These are phyloP conservation scores for Pteromalus puparum DNA, from an alignment of 1,140 invertebrate species.

Conservation along the genomic window DNA sequence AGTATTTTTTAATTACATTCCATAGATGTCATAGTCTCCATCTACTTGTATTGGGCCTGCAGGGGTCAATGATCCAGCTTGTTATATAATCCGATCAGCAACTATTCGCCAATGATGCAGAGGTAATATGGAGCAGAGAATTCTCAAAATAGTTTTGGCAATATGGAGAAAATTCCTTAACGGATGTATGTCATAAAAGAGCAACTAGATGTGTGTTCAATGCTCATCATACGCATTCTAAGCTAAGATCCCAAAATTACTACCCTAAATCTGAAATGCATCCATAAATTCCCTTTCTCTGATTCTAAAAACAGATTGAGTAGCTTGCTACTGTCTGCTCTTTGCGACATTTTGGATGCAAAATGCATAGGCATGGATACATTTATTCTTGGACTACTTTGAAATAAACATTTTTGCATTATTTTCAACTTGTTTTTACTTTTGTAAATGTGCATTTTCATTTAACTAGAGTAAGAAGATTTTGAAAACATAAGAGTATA, in stretches of 20 bases:
- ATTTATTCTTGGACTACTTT: neutral
- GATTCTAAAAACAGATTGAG: slow-evolving; percentile 46
- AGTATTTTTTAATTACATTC: slow-evolving; percentile 65
- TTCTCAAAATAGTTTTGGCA: slow-evolving; percentile 70
- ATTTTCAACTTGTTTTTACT: too few relatives aligned
- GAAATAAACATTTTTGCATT: neutral
- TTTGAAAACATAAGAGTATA: neutral
- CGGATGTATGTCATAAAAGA: slow-evolving; percentile 38
- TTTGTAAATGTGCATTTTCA: too few relatives aligned
- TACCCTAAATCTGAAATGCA: slow-evolving; percentile 35
- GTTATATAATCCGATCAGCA: slow-evolving; percentile 65
- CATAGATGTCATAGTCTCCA: slow-evolving; percentile 59
- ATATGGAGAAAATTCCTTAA: slow-evolving; percentile 42
- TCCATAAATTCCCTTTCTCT: slow-evolving; percentile 25
- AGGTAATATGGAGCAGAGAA: slow-evolving; percentile 64
- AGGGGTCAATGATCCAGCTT: slow-evolving; percentile 59
- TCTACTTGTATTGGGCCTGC: slow-evolving; percentile 60
- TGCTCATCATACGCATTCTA: slow-evolving; percentile 23
- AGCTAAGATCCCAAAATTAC: slow-evolving; percentile 40
- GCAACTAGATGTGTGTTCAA: slow-evolving; percentile 31
- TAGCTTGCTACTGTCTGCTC: slow-evolving; percentile 12
- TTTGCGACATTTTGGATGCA: slow-evolving; percentile 19
- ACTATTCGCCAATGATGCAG: slow-evolving; percentile 61
- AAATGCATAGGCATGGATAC: neutral
- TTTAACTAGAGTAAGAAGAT: too few relatives aligned